Evolutionary conservation across 2,113 vertebrate species (phyloP), one percentile per base, ranked within the genome.

Genomic region (Dasyornis broadbenti): DNA sequence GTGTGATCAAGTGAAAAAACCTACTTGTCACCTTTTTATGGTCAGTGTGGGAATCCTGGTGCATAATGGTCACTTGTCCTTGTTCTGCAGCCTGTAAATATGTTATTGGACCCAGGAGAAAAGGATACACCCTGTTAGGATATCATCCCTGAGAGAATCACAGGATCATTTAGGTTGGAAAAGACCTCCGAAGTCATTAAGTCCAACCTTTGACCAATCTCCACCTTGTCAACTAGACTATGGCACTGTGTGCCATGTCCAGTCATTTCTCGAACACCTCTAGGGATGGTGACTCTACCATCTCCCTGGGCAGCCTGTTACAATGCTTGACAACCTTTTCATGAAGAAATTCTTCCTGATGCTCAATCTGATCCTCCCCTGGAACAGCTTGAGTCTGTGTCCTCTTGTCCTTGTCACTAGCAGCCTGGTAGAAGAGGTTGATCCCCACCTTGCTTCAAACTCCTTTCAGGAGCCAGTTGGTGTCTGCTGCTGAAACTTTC

Each of bases 1-100:
- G 47, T 77, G 85, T 86, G 71, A 80, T 91, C 75, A 49, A 83
- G 82, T 93, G 92, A 82, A 94, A 96, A 92, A 93, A 80, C 15
- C 50, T 61, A 35, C 81, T 77, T 60, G 91, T 81, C 70, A 57
- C 45, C 59, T 82, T 72, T 89, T 77, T 86, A 66, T 3, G 8
- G 63, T 56, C 39, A 28, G 5, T 35, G n/a, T 35, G 35, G 54
- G 89, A 89, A 84, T 82, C 33, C 65, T 20, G 44, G 33, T 37
- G 73, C 30, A 23, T 68, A 86, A 23, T 57, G 33, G 45, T 76
- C 54, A 24, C 78, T 79, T 87, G 65, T 91, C 86, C 83, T 92
- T 82, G 65, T 69, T 61, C 70, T 73, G 35, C 35, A 77, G 56
- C 44, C 65, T 70, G 31, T 59, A 92, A 71, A 66, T 79, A 37